Evolutionary conservation across 1,140 invertebrate species (phyloP).

Genomic region (Bombus superbus): DNA sequence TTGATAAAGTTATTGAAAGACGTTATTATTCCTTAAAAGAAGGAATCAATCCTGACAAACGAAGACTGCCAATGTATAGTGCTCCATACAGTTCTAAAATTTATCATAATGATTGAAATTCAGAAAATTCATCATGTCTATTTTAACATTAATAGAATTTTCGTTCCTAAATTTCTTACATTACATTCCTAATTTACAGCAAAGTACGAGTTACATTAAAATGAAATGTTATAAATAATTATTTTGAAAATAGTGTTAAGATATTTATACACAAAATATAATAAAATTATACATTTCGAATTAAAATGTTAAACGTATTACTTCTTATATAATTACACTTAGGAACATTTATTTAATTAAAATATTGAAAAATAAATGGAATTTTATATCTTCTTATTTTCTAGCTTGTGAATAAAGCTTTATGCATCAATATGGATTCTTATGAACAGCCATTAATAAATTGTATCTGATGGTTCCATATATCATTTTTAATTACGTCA

Average conservation of each 20-base stretch:
- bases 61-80: slow-evolving; percentile 82
- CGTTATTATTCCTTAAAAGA: slow-evolving; percentile 85
- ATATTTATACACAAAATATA: background rate
- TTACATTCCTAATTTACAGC: slow-evolving; percentile 17
- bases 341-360: slow-evolving; percentile 9
- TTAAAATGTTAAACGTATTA: background rate
- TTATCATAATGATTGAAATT: slow-evolving; percentile 84
- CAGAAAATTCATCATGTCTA: background rate
- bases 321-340: background rate
- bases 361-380: background rate
- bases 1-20: slow-evolving; percentile 95
- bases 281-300: background rate
- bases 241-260: background rate
- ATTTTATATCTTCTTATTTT: background rate
- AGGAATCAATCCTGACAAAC: slow-evolving; percentile 82
- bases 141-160: background rate
- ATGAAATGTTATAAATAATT: slow-evolving; percentile 1
- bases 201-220: background rate
- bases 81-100: slow-evolving; percentile 83
- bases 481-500: slow-evolving; percentile 23
- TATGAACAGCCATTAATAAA: background rate
- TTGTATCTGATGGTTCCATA: background rate
- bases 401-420: background rate
- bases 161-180: background rate
- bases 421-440: no score